These are phyloP conservation scores for Psittacula echo DNA, from an alignment of 2,797 vertebrate species.

Conservation along the genomic window DNA sequence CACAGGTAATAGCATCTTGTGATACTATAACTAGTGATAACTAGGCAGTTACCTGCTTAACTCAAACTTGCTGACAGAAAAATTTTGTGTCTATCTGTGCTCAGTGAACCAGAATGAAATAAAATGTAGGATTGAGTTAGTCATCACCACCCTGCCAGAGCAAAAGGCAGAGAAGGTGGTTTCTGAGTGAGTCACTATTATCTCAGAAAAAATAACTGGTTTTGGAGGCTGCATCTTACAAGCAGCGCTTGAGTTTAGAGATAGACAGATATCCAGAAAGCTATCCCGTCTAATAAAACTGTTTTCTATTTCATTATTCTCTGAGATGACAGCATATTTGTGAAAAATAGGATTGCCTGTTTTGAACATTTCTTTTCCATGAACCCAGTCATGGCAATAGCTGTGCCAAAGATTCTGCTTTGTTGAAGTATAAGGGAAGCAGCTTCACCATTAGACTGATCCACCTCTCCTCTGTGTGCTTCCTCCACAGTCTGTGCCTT, in stretches of 20 bases:
- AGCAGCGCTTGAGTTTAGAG: background rate
- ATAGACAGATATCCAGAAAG: background rate
- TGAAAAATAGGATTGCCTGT: background rate
- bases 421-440: background rate
- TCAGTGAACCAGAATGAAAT: background rate
- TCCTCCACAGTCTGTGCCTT: background rate
- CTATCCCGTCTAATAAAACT: background rate
- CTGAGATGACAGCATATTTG: background rate
- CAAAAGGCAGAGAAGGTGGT: background rate
- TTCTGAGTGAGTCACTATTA: background rate
- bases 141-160: background rate
- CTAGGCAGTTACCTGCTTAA: background rate
- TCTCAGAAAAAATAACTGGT: background rate
- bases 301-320: background rate
- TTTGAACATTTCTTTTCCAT: background rate
- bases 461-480: background rate
- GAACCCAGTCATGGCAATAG: background rate
- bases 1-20: background rate
- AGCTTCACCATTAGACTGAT: background rate
- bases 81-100: fast-evolving
- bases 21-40: background rate
- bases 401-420: background rate
- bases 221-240: background rate
- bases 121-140: background rate
- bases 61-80: background rate